Conservation (phyloP, 2,113 vertebrate genomes). For the Salvelinus fontinalis region DNA sequence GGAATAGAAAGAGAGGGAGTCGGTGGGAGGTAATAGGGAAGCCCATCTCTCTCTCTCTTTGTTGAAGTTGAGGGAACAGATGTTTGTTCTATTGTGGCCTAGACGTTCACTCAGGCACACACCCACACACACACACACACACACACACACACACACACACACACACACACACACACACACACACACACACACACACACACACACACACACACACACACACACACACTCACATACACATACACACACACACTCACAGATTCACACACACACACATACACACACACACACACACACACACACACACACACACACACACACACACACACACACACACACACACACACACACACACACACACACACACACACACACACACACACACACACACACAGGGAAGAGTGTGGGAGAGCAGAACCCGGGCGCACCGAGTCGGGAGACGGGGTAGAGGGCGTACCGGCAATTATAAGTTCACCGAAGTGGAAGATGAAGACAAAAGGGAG, state of each 20-base stretch:
- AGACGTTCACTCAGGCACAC: neutral
- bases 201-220: conserved; percentile 2
- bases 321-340: neutral
- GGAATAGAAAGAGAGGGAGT: neutral
- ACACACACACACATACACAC: neutral
- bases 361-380: conserved; percentile 8
- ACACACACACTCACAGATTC: neutral
- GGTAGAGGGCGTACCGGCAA: neutral
- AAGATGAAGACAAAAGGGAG: conserved; percentile 3
- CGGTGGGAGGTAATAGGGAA: conserved; percentile 32
- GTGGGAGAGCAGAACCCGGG: neutral
- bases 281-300: neutral
- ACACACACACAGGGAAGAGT: neutral
- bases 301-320: neutral
- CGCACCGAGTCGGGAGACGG: neutral
- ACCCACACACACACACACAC: neutral
- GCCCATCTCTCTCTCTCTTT: conserved; percentile 28
- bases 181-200: too few relatives aligned
- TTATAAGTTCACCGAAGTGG: conserved; percentile 25
- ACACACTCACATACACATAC: neutral
- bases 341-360: neutral
- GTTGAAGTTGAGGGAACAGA: conserved; percentile 43
- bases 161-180: too few relatives aligned
- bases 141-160: neutral
- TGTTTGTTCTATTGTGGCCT: conserved; percentile 36